Evolutionary conservation across 1,140 invertebrate species (phyloP).

Genomic region (Augochlora pura): DNA sequence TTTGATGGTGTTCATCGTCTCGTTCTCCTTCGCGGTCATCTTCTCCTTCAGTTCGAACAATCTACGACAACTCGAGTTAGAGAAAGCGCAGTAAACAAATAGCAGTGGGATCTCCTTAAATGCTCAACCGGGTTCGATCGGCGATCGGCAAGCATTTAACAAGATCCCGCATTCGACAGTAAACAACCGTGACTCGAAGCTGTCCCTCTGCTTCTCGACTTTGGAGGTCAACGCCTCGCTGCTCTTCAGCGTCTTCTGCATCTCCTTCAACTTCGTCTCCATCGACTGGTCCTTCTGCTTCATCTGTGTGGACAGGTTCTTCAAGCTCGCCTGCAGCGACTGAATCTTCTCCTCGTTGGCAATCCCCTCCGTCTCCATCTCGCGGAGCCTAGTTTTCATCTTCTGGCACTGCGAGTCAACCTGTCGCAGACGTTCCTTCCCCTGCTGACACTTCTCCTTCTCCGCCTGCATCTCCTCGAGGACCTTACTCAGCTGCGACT

Average conservation of each 20-base stretch:
- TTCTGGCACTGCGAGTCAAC: constrained; percentile 60
- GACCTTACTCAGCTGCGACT: constrained; percentile 1
- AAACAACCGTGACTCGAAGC: constrained; percentile 63
- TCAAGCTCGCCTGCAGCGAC: constrained; percentile 59
- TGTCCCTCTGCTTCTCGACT: constrained; percentile 69
- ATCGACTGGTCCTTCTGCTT: constrained; percentile 63
- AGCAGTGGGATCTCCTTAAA: background rate
- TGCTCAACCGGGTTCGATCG: background rate
- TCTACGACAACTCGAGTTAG: constrained; percentile 36
- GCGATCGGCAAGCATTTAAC: background rate
- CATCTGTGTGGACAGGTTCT: constrained; percentile 57
- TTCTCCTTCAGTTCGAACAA: constrained; percentile 61
- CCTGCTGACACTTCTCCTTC: constrained; percentile 49
- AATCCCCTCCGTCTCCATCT: constrained; percentile 53
- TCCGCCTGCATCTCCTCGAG: constrained; percentile 44
- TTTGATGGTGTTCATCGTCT: constrained; percentile 46
- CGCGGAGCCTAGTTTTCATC: constrained; percentile 51
- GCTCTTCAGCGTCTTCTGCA: constrained; percentile 65
- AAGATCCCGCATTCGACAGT: background rate
- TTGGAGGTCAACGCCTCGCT: constrained; percentile 56
- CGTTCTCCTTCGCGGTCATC: constrained; percentile 54
- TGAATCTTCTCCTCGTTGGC: constrained; percentile 55
- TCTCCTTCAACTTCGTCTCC: constrained; percentile 60
- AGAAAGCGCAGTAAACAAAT: background rate
- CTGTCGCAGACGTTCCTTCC: constrained; percentile 44